phyloP scores from a whole-genome alignment of 2,797 vertebrate genomes.

The Hyperoplus lanceolatus region DNA sequence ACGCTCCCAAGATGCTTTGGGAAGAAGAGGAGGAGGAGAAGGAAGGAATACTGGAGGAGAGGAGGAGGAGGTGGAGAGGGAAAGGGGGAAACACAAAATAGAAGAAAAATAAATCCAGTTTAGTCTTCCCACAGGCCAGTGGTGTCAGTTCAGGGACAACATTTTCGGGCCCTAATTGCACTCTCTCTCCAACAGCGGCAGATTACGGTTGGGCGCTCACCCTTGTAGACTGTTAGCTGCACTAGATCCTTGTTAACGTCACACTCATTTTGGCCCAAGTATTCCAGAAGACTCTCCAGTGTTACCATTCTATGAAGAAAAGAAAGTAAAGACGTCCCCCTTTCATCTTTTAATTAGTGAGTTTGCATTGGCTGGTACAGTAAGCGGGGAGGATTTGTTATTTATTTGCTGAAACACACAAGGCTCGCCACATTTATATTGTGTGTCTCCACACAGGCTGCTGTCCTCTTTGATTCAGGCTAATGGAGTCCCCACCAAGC shows the following conservation, averaged over 20 bases:
- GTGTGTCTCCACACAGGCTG: constrained; percentile 73
- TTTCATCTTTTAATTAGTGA: constrained; percentile 84
- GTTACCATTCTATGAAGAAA: constrained; percentile 53
- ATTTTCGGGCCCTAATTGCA: constrained; percentile 59
- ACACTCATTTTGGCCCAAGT: constrained; percentile 61
- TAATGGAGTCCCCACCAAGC: constrained; percentile 85
- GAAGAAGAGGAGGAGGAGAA: constrained; percentile 70
- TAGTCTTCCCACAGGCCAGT: constrained; percentile 68
- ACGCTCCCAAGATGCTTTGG: constrained; percentile 82
- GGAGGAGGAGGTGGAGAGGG: constrained; percentile 68
- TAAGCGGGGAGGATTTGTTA: constrained; percentile 81
- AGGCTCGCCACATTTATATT: constrained; percentile 75
- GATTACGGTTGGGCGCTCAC: constrained; percentile 44
- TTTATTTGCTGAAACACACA: constrained; percentile 82
- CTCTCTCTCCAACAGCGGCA: constrained; percentile 48
- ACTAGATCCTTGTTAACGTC: constrained; percentile 67
- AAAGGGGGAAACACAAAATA: constrained; percentile 42
- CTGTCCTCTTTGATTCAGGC: constrained; percentile 84
- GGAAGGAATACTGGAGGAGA: constrained; percentile 71
- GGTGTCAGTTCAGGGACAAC: constrained; percentile 63
- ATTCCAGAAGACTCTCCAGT: constrained; percentile 44
- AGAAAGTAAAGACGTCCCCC: constrained; percentile 63
- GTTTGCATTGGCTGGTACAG: constrained; percentile 79
- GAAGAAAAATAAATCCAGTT: constrained; percentile 31
- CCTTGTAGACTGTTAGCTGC: constrained; percentile 32